Evolutionary conservation across 2,888 invertebrate genomes (phyloP), one percentile per base, ranked within the genome.

Genomic region (Phyllotreta cruciferae): DNA sequence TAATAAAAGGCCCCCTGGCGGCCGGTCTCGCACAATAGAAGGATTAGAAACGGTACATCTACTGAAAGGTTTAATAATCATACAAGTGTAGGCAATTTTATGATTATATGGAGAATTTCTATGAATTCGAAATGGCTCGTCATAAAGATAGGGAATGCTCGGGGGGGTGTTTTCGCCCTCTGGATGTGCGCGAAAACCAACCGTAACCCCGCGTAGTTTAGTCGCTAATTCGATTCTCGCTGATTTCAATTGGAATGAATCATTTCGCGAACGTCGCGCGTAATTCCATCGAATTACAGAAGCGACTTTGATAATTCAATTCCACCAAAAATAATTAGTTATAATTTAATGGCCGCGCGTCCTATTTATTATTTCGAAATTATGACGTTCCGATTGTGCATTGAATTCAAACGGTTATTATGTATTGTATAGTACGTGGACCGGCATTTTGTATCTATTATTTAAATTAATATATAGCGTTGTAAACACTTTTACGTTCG

Each of bases 191-290:
- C 60, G 63, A 60, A 60, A 34, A 57, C 38, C 34, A 47, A 55
- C 57, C 56, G 54, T 63, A 47, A 58, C 54, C 56, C 24, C 24
- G 24, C 24, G 24, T 60, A 66, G 66, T 24, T 64, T 56, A 66
- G 66, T 60, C 42, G 63, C 65, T 69, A 69, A 70, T 70, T 68
- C 57, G 68, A 66, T 70, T 66, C 60, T 58, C 67, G 55, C 69
- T 63, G 65, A 68, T 69, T 68, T 64, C 64, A 63, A 66, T 67
- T 62, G 63, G 61, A 69, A 69, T 67, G 63, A 69, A 57, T 67
- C 67, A 68, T 68, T 68, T 52, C 35, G 53, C 60, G 64, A 58
- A 66, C 56, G 64, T 60, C 55, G 63, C 63, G 54, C 63, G 53
- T 56, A 56, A 64, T 67, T 69, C 63, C 49, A 66, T 69, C 14